phyloP scores from a whole-genome alignment of 1,140 invertebrate genomes.

The Papilio aristodemus region DNA sequence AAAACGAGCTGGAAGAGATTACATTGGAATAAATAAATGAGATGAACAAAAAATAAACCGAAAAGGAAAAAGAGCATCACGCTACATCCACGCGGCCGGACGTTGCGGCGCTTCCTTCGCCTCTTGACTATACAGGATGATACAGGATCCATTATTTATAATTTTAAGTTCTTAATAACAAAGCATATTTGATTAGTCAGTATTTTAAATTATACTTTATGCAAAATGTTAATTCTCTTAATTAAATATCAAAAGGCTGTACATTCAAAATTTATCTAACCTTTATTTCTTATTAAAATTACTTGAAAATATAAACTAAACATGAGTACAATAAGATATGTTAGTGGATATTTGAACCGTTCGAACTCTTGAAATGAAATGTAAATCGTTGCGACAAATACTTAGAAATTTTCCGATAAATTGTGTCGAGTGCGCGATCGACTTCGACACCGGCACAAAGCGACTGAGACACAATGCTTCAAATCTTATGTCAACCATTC shows the following conservation, averaged over 20 bases:
- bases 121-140: constrained; percentile 61
- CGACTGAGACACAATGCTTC: constrained; percentile 46
- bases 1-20: constrained; percentile 80
- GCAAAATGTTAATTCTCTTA: too few relatives aligned
- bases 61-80: constrained; percentile 77
- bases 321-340: neutral
- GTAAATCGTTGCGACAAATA: constrained; percentile 35
- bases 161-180: too few relatives aligned
- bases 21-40: constrained; percentile 82
- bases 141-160: constrained; percentile 35
- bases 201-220: too few relatives aligned
- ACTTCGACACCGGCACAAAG: constrained; percentile 57
- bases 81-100: constrained; percentile 79
- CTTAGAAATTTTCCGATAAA: constrained; percentile 51
- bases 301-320: neutral
- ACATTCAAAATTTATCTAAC: too few relatives aligned
- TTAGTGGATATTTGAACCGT: neutral
- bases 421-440: constrained; percentile 51
- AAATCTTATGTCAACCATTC: neutral
- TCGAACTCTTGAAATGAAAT: constrained; percentile 5
- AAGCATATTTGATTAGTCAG: too few relatives aligned
- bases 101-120: constrained; percentile 79
- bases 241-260: too few relatives aligned
- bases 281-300: neutral
- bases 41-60: constrained; percentile 79